Base-by-base conservation (phyloP, 2,113 vertebrate species). In the Solea senegalensis region DNA sequence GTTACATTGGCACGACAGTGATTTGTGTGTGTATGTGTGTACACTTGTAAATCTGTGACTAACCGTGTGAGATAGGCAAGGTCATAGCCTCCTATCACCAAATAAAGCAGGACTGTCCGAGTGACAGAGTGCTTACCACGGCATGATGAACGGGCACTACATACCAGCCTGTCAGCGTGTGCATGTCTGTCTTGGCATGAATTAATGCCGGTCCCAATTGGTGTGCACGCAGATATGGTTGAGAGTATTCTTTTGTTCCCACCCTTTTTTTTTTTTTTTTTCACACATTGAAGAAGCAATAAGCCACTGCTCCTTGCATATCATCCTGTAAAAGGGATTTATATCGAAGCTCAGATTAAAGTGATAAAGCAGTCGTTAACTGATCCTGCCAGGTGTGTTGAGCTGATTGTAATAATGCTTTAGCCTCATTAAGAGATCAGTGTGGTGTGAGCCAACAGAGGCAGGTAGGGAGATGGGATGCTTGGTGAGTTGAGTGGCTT, bases 401-500 rank as follows among this genome's bases (percentile, higher is more conserved):
- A 88, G 85, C 85, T 76, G 85, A 86, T 85, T 74, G 86, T 65
- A 69, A 78, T 81, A 78, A 82, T 15, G 53, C 62, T 66, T 58
- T 27, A 81, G 76, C 76, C 89, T 91, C 87, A 88, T 89, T 91
- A 90, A 76, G 76, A 83, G 87, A 88, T 88, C 78, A 80, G 71
- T 7, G 15, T 10, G 58, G 69, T 69, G 84, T 44, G 71, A 76
- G 82, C 62, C 72, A 76, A 46, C 78, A 40, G 51, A 65, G 74
- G 63, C 81, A 81, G 85, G 84, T 72, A 81, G 72, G 16, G 73
- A 81, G 77, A 76, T 1, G 28, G 71, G 74, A 78, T 16, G 71
- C 76, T 54, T 1, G 48, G 75, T 16, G 63, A 80, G 71, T 56
- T 52, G 67, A 77, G 74, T 85, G 70, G 82, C 75, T 90, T 75